Conservation (phyloP, 2,113 vertebrate species). For the Beaufortia kweichowensis region DNA sequence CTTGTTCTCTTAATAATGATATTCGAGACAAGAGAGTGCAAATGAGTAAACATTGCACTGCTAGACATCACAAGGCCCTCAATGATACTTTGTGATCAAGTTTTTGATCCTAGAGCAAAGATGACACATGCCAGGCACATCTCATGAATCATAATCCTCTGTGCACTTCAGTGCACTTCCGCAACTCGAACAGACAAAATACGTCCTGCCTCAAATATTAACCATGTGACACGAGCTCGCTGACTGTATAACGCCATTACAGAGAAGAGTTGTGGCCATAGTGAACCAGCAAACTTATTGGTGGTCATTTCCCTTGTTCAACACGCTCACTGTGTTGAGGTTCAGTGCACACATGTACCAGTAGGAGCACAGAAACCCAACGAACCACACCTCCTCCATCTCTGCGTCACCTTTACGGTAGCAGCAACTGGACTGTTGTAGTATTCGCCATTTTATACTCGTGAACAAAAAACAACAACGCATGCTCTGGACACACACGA, state of each 20-base stretch:
- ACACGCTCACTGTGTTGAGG: constrained; percentile 92
- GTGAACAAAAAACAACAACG: too few species aligned
- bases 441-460: too few species aligned
- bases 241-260: constrained; percentile 96
- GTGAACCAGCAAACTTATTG: constrained; percentile 93
- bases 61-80: constrained; percentile 69
- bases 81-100: constrained; percentile 64
- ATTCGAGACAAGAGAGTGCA: background rate
- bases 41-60: constrained; percentile 26
- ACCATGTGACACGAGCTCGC: too few species aligned
- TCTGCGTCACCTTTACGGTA: background rate
- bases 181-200: constrained; percentile 90
- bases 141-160: constrained; percentile 79
- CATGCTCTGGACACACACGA: too few species aligned
- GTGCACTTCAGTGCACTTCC: constrained; percentile 82
- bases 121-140: constrained; percentile 76
- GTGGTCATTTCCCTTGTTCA: constrained; percentile 99
- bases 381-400: constrained; percentile 22
- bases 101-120: background rate
- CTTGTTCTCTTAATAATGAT: background rate
- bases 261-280: constrained; percentile 91
- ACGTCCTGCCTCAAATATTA: constrained; percentile 85
- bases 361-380: background rate
- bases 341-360: background rate
- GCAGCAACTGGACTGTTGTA: background rate